These are phyloP conservation scores for Orientallactaga bullata DNA, from an alignment of 2,113 vertebrate species.

Conservation along the genomic window DNA sequence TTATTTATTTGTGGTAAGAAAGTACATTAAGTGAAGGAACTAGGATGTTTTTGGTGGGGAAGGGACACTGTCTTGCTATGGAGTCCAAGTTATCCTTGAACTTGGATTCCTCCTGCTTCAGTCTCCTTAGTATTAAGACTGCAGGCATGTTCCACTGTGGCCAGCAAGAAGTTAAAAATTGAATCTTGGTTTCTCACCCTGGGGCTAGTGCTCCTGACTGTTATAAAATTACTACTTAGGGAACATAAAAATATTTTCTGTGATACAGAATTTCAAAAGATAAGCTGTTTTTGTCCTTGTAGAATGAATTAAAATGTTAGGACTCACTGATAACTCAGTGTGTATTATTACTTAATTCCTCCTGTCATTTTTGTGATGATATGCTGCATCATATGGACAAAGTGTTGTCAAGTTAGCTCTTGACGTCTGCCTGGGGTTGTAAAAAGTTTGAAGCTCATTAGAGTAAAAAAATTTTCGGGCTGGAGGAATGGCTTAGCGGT, in stretches of 20 bases:
- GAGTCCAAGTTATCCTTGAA: neutral
- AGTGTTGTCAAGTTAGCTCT: neutral
- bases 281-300: neutral
- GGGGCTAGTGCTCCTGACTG: neutral
- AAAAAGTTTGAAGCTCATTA: constrained; percentile 45
- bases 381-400: neutral
- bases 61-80: neutral
- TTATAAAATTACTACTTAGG: constrained; percentile 19
- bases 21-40: constrained; percentile 24
- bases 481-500: too few relatives aligned
- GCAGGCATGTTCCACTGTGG: neutral
- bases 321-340: neutral
- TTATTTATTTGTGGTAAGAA: neutral
- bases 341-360: neutral
- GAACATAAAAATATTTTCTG: constrained; percentile 38
- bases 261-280: constrained; percentile 32
- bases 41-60: too few relatives aligned
- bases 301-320: constrained; percentile 23
- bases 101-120: neutral
- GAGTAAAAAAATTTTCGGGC: constrained; percentile 28
- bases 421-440: neutral
- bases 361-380: constrained; percentile 35
- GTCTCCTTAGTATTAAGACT: neutral
- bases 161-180: neutral
- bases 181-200: neutral